Base-by-base conservation (phyloP, 2,113 vertebrate genomes). In the Boulengeromyrus knoepffleri region DNA sequence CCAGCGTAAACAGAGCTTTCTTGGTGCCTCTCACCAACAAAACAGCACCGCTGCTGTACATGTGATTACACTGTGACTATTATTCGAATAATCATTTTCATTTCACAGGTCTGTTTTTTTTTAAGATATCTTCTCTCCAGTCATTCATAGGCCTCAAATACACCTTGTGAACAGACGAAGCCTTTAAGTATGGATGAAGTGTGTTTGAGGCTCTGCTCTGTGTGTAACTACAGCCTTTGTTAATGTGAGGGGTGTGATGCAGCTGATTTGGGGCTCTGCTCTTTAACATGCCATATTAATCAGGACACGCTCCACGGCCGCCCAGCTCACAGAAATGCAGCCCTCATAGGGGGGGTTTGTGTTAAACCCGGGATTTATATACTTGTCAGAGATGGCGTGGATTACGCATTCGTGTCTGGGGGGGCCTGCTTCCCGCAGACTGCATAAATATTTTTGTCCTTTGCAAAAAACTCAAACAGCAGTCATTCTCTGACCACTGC, bases 341-440 rank as follows among this genome's bases (percentile, higher is more conserved):
- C 45, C 42, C 87, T n/a, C 46, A 47, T 89, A 21, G 50, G 85
- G 24, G 24, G 27, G 21, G 9, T 6, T 62, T 52, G 85, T 91
- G 92, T 94, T 92, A 93, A 92, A 92, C 77, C 56, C 10, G 52
- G 85, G 83, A 93, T 92, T 92, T 93, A 92, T 90, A 70, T 56
- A 87, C 84, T 90, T 90, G 91, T 92, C 90, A 86, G 46, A 86
- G 58, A 90, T 50, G 90, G 90, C 92, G 88, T 91, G 46, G 77
- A 80, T 91, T 89, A 74, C 66, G 52, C 31, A 85, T 56, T 62
- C 45, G 42, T 70, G 53, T 58, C 88, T 56, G 58, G 17, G 47
- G 36, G 87, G 90, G 10, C 47, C 77, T 58, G 45, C 39, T 0
- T 21, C 66, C 91, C 86, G 62, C 49, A 89, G 85, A 47, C 45